These are phyloP conservation scores for Anisognathus igniventris DNA, from an alignment of 2,797 vertebrate genomes.

Conservation along the genomic window DNA sequence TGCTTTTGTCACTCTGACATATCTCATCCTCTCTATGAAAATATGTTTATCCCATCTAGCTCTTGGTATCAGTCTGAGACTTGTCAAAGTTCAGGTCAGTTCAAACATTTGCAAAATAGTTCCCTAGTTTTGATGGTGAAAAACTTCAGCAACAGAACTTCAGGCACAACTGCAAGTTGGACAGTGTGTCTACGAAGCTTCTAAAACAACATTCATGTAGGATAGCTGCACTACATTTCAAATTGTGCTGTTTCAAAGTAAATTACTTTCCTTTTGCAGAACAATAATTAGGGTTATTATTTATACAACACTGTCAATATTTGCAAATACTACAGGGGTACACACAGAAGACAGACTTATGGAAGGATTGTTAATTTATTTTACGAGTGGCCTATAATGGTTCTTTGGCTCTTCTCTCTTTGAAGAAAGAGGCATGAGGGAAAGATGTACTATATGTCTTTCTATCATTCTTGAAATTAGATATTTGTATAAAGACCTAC, in stretches of 20 bases:
- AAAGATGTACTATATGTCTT: not conserved
- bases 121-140: not conserved
- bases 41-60: not conserved
- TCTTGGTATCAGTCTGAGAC: not conserved
- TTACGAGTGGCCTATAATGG: not conserved
- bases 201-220: not conserved
- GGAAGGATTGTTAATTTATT: not conserved
- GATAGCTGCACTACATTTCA: not conserved
- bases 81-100: not conserved
- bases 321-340: not conserved
- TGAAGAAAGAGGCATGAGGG: not conserved
- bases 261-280: not conserved
- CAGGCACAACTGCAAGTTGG: not conserved
- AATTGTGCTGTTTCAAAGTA: not conserved
- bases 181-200: not conserved
- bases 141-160: not conserved
- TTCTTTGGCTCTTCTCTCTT: not conserved
- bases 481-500: not conserved
- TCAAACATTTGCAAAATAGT: not conserved
- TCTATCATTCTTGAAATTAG: not conserved
- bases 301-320: not conserved
- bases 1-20: not conserved
- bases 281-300: not conserved
- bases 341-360: not conserved
- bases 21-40: not conserved